phyloP scores from a whole-genome alignment of 2,113 vertebrate species.

The Chaenogobius annularis region DNA sequence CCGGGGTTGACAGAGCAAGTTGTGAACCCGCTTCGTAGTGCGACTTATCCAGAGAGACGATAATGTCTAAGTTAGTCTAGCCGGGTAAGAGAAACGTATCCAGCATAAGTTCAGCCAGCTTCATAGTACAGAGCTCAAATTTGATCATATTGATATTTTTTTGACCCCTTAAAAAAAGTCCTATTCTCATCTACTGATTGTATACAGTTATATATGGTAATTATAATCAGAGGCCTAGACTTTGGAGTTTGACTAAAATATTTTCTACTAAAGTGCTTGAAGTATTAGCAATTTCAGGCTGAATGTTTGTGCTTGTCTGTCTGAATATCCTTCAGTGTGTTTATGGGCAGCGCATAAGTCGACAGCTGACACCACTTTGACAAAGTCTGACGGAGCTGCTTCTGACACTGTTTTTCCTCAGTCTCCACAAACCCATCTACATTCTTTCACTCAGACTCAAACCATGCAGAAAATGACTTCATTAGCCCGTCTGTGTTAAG shows the following conservation, averaged over 20 bases:
- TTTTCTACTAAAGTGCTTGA: not conserved
- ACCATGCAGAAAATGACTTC: conserved; percentile 65
- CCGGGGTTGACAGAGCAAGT: too few species aligned
- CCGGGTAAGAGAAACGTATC: too few species aligned
- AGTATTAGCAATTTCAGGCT: not conserved
- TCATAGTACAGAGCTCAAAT: too few species aligned
- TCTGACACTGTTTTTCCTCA: conserved; percentile 19
- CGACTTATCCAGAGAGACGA: too few species aligned
- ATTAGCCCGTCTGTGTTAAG: conserved; percentile 49
- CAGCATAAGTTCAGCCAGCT: too few species aligned
- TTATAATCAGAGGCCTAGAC: not conserved
- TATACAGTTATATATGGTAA: too few species aligned
- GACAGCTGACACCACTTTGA: conserved; percentile 32
- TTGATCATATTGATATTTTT: too few species aligned
- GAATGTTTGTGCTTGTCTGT: not conserved
- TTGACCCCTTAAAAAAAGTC: too few species aligned
- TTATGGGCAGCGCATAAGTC: not conserved
- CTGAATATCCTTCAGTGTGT: not conserved
- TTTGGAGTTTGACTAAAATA: not conserved
- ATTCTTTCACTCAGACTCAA: conserved; percentile 52
- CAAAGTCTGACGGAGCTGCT: conserved; percentile 9
- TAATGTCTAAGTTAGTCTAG: too few species aligned
- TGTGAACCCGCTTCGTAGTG: too few species aligned
- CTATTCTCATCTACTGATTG: too few species aligned
- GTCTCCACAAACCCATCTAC: conserved; percentile 39